Evolutionary conservation across 1,140 invertebrate genomes (phyloP).

Genomic region (Diorhabda carinulata): DNA sequence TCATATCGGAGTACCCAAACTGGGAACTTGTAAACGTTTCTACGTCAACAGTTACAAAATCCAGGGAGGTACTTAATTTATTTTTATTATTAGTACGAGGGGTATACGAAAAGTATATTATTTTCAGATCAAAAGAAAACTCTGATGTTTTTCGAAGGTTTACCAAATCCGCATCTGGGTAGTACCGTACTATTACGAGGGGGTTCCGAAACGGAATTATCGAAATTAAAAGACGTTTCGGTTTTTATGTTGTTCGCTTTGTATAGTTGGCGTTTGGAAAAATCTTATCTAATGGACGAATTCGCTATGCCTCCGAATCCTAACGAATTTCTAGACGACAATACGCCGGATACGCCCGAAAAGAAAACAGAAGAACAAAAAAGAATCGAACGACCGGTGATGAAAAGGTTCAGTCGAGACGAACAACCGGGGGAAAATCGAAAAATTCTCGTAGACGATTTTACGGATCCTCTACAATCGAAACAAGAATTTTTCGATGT

Average conservation of each 20-base stretch:
- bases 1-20: slow-evolving; percentile 72
- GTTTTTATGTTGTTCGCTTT: slow-evolving; percentile 77
- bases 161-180: slow-evolving; percentile 75
- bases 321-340: slow-evolving; percentile 46
- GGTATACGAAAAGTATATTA: not conserved
- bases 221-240: slow-evolving; percentile 76
- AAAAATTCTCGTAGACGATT: slow-evolving; percentile 38
- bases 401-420: slow-evolving; percentile 10
- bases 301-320: slow-evolving; percentile 50
- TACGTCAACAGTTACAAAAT: slow-evolving; percentile 61
- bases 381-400: not conserved
- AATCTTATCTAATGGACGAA: slow-evolving; percentile 78
- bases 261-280: slow-evolving; percentile 91
- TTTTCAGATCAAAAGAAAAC: slow-evolving; percentile 68
- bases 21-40: slow-evolving; percentile 87
- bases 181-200: slow-evolving; percentile 88
- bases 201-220: slow-evolving; percentile 69
- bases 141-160: slow-evolving; percentile 91
- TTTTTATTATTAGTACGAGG: not conserved
- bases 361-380: slow-evolving; percentile 12
- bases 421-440: slow-evolving; percentile 21
- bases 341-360: slow-evolving; percentile 34
- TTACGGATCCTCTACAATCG: slow-evolving; percentile 75
- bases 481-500: slow-evolving; percentile 43
- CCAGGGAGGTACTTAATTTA: slow-evolving; percentile 52